Conservation (phyloP, 1,140 invertebrate species). For the Tenebrio molitor region DNA sequence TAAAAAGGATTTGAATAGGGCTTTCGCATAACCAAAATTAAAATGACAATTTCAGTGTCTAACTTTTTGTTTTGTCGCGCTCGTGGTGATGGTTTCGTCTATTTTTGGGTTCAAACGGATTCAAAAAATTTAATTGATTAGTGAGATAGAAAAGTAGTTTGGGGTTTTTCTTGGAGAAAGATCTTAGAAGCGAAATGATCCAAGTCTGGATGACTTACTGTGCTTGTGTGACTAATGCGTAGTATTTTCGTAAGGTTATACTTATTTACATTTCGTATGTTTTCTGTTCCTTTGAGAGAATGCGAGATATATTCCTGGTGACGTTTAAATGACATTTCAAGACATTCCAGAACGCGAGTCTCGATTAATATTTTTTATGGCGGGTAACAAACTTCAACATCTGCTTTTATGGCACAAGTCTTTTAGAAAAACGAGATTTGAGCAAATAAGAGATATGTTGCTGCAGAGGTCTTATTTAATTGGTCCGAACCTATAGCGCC, state of each 20-base stretch:
- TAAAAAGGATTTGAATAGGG: constrained; percentile 4
- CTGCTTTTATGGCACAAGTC: background rate
- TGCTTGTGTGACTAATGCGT: constrained; percentile 25
- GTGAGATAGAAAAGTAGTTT: background rate
- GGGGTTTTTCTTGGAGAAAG: constrained; percentile 9
- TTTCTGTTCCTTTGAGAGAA: constrained; percentile 31
- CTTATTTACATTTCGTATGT: constrained; percentile 30
- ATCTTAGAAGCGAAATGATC: background rate
- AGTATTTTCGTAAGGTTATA: constrained; percentile 21
- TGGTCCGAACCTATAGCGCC: too few species aligned
- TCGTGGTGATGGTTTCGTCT: too few species aligned
- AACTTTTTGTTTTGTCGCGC: too few species aligned
- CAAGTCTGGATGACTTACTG: constrained; percentile 10
- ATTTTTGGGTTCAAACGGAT: too few species aligned
- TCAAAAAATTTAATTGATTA: background rate
- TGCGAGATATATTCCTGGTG: constrained; percentile 25
- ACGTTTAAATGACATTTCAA: constrained; percentile 32
- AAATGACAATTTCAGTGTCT: background rate
- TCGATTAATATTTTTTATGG: constrained; percentile 29
- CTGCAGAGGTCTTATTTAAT: background rate
- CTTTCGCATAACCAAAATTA: background rate
- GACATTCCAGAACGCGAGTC: constrained; percentile 17
- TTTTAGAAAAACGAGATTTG: constrained; percentile 9
- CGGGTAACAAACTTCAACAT: constrained; percentile 26
- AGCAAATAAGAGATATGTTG: background rate